Conservation (phyloP, 2,888 invertebrate species). For the Eupithecia inturbata region DNA sequence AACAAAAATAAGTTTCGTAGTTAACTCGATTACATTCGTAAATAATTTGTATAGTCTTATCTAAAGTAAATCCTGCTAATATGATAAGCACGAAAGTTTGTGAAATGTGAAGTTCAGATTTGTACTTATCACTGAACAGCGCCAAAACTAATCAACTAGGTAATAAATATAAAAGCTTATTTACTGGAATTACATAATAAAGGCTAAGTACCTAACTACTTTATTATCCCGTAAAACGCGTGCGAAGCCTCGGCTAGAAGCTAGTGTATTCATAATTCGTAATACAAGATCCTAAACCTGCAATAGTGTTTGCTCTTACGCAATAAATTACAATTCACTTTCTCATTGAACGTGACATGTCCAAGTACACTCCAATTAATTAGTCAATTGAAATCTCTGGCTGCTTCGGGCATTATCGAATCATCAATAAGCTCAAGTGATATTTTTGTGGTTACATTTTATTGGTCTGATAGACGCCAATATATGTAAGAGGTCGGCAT, state of each 20-base stretch:
- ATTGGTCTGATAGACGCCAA: constrained; percentile 19
- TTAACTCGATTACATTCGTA: no score
- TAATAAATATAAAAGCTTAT: no score
- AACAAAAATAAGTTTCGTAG: no score
- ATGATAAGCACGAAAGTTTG: no score
- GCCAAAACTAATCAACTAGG: no score
- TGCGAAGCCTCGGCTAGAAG: neutral
- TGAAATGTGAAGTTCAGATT: no score
- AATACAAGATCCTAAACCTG: neutral
- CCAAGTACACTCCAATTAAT: constrained; percentile 58
- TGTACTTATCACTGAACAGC: no score
- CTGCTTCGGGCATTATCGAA: constrained; percentile 46
- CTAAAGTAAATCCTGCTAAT: no score
- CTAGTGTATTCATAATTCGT: neutral
- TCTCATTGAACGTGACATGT: constrained; percentile 43
- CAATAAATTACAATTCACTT: constrained; percentile 35
- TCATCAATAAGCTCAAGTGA: constrained; percentile 50
- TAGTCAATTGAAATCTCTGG: constrained; percentile 49
- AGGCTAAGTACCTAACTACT: no score
- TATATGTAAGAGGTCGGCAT: neutral
- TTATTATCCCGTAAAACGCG: neutral
- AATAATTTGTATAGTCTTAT: no score
- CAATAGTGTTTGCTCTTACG: constrained; percentile 23
- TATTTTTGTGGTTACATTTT: constrained; percentile 50
- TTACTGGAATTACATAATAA: no score